These are phyloP conservation scores for Tiliacea citrago DNA, from an alignment of 2,888 invertebrate genomes.

Conservation along the genomic window DNA sequence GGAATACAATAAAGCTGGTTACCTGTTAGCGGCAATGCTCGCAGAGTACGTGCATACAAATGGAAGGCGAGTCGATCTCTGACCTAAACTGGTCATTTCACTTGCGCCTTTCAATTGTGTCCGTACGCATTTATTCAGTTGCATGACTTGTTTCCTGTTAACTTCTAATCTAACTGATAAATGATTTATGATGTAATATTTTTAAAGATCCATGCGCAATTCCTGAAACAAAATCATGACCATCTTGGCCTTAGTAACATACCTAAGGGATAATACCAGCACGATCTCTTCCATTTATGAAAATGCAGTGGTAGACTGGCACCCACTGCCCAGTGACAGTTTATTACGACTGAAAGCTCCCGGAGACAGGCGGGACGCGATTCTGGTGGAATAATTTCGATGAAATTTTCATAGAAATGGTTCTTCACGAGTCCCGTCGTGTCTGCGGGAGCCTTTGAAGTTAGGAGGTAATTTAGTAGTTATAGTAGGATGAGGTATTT, in stretches of 20 bases:
- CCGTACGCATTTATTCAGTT: slow-evolving; percentile 20
- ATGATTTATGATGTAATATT: background rate
- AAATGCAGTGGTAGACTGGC: background rate
- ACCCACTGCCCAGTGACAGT: too few species aligned
- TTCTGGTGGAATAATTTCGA: too few species aligned
- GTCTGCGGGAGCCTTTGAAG: too few species aligned
- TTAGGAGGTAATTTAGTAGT: background rate
- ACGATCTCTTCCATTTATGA: background rate
- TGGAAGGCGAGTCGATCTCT: slow-evolving; percentile 81
- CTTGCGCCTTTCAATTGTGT: slow-evolving; percentile 63
- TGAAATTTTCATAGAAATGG: too few species aligned
- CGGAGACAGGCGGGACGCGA: too few species aligned
- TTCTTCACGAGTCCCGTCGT: too few species aligned
- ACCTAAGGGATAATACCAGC: background rate
- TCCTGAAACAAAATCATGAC: background rate
- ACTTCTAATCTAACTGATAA: slow-evolving; percentile 25
- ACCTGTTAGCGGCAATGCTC: slow-evolving; percentile 81
- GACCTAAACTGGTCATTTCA: slow-evolving; percentile 78
- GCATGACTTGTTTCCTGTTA: slow-evolving; percentile 5
- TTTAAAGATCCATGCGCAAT: background rate
- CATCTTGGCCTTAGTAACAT: background rate
- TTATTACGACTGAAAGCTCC: too few species aligned
- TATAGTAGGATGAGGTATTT: background rate
- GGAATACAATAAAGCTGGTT: slow-evolving; percentile 85
- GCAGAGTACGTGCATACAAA: slow-evolving; percentile 79